Evolutionary conservation across 2,113 vertebrate genomes (phyloP).

Genomic region (Ellobius talpinus): DNA sequence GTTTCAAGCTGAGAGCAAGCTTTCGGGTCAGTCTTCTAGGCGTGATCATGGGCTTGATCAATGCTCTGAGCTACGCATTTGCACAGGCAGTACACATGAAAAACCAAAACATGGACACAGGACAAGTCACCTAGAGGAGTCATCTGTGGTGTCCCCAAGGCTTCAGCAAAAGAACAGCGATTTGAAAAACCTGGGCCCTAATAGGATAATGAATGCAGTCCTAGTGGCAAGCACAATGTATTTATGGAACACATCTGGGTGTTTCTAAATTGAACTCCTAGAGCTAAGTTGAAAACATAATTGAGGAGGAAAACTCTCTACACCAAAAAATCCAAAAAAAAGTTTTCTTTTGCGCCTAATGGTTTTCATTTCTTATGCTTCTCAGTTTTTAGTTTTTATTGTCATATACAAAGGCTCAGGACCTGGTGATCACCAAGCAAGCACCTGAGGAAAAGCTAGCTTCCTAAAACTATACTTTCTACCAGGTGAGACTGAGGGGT

Average conservation of each 20-base stretch:
- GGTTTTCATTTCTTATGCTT: neutral
- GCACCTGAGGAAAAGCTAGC: neutral
- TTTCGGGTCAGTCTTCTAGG: neutral
- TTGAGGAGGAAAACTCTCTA: neutral
- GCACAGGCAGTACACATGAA: neutral
- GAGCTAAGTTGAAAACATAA: conserved; percentile 66
- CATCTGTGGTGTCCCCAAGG: neutral
- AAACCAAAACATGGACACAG: neutral
- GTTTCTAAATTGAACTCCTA: conserved; percentile 62
- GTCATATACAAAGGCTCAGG: conserved; percentile 15
- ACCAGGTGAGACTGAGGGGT: conserved; percentile 29
- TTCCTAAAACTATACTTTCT: conserved; percentile 12
- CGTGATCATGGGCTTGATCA: neutral
- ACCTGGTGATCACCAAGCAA: neutral
- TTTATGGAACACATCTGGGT: conserved; percentile 69
- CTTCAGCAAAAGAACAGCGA: conserved; percentile 16
- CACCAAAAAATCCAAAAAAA: conserved; percentile 60
- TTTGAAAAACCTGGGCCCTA: conserved; percentile 46
- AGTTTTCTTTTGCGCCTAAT: conserved; percentile 43
- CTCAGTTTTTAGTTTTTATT: conserved; percentile 42
- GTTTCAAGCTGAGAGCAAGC: conserved; percentile 61
- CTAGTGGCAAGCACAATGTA: conserved; percentile 26
- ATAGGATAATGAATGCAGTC: conserved; percentile 39
- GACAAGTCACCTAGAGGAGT: neutral
- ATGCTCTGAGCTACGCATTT: neutral